phyloP scores from a whole-genome alignment of 2,797 vertebrate species.

The Leptoclinus maculatus region DNA sequence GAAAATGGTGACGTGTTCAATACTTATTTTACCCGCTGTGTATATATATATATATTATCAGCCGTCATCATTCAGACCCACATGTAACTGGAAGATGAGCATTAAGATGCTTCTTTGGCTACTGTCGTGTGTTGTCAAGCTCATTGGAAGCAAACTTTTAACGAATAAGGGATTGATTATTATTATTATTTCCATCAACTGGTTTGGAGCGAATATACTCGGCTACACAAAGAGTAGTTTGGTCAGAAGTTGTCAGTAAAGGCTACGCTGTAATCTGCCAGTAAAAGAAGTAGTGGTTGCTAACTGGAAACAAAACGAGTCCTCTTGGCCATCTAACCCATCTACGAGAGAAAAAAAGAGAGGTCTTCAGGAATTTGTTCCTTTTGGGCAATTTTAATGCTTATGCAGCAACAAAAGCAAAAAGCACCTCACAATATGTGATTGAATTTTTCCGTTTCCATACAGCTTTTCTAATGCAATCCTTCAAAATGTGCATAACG shows the following conservation, averaged over 20 bases:
- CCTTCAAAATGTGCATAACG: not conserved
- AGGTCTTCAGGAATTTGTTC: not conserved
- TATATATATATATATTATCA: not conserved
- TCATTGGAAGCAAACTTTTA: not conserved
- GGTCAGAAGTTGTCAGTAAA: not conserved
- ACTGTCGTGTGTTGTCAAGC: not conserved
- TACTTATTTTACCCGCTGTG: too few relatives aligned
- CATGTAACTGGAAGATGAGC: not conserved
- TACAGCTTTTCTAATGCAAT: not conserved
- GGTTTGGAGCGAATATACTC: not conserved
- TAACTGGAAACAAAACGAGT: not conserved
- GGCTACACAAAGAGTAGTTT: not conserved
- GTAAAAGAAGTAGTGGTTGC: not conserved
- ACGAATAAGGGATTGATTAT: not conserved
- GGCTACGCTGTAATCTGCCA: not conserved
- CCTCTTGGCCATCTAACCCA: not conserved
- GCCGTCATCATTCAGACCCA: not conserved
- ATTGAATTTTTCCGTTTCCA: rapidly evolving
- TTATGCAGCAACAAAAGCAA: not conserved
- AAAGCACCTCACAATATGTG: not conserved
- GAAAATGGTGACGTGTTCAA: too few relatives aligned
- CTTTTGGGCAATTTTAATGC: not conserved
- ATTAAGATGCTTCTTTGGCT: not conserved
- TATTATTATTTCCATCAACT: not conserved
- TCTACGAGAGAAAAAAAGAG: not conserved